Conservation (phyloP, 2,113 vertebrate genomes). For the Pluvianellus socialis region DNA sequence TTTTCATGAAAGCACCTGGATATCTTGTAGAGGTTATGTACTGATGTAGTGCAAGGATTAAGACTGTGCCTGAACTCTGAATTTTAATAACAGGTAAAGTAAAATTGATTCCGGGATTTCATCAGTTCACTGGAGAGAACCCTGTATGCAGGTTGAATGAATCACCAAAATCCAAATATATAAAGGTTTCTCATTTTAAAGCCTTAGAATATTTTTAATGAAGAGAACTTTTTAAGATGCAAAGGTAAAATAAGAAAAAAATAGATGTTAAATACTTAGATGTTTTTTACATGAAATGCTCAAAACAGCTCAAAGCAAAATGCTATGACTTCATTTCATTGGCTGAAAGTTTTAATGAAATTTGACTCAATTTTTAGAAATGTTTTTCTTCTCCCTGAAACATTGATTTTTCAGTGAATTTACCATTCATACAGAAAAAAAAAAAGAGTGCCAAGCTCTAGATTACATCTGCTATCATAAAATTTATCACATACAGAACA, state of each 20-base stretch:
- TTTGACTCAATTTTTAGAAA: background rate
- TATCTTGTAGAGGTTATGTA: background rate
- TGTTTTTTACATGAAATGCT: background rate
- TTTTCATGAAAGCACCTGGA: background rate
- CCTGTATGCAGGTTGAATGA: background rate
- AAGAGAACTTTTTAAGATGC: background rate
- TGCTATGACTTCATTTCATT: background rate
- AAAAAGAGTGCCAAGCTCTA: background rate
- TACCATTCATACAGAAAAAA: background rate
- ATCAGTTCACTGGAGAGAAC: background rate
- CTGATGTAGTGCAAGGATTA: background rate
- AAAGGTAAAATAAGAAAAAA: background rate
- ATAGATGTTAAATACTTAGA: background rate
- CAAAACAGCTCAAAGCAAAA: background rate
- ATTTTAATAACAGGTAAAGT: background rate
- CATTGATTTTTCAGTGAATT: background rate
- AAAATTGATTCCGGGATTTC: background rate
- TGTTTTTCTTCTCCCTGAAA: background rate
- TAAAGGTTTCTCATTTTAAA: background rate
- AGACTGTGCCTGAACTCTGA: background rate
- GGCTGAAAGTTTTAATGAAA: background rate
- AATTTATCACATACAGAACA: background rate
- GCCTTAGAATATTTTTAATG: background rate
- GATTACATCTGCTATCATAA: background rate
- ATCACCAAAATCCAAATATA: background rate